phyloP scores from a whole-genome alignment of 2,113 vertebrate genomes.

The Clarias magur region DNA sequence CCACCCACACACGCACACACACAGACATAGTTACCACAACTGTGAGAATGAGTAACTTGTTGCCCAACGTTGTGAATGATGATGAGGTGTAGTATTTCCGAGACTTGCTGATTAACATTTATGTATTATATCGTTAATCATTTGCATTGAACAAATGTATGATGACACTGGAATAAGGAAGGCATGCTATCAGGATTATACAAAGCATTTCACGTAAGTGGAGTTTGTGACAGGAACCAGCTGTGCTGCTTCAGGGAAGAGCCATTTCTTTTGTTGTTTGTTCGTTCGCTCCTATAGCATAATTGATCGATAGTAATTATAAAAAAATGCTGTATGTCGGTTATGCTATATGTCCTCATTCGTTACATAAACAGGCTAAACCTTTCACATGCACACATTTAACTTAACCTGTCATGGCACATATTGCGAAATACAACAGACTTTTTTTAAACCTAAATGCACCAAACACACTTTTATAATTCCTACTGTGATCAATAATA shows the following conservation, averaged over 20 bases:
- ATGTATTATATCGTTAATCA: background rate
- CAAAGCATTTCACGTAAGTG: conserved; percentile 30
- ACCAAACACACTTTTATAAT: background rate
- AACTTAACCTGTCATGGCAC: too few relatives aligned
- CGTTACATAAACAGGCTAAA: background rate
- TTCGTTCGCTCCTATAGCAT: background rate
- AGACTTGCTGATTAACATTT: conserved; percentile 5
- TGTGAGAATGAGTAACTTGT: background rate
- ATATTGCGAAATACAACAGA: background rate
- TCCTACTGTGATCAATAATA: background rate
- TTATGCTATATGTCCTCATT: background rate
- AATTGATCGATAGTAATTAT: background rate
- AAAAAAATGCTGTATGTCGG: background rate
- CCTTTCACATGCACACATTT: background rate
- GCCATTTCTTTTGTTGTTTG: background rate
- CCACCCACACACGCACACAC: background rate
- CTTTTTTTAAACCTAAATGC: background rate
- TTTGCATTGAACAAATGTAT: conserved; percentile 17
- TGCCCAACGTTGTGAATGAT: background rate
- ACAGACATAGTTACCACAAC: background rate
- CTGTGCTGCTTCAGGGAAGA: conserved; percentile 18
- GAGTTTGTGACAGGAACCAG: conserved; percentile 24
- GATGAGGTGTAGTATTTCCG: conserved; percentile 22
- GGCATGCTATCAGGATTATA: conserved; percentile 11
- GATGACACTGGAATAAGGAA: conserved; percentile 29